Conservation (phyloP, 35 echinoderm and acorn worm genomes). For the Acanthaster planci region DNA sequence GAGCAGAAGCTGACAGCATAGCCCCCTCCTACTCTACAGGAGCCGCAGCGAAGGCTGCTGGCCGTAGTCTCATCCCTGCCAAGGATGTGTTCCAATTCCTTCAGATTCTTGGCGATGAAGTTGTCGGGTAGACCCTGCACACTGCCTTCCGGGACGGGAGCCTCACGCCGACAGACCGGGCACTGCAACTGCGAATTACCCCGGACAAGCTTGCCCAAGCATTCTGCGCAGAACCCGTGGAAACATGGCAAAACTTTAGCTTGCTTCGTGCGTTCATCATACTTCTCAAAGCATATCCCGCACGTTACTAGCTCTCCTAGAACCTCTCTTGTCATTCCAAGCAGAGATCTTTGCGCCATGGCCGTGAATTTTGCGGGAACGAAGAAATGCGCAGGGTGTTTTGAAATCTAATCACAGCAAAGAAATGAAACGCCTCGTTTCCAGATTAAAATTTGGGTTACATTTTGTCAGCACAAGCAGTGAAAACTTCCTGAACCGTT, state of each 20-base stretch:
- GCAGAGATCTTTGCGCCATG: too few species aligned
- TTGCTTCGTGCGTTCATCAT: too few species aligned
- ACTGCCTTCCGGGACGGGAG: neutral
- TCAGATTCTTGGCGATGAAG: neutral
- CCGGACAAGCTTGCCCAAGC: neutral
- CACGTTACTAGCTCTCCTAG: too few species aligned
- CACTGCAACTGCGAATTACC: neutral
- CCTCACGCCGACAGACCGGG: neutral
- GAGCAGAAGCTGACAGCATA: neutral
- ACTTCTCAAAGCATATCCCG: too few species aligned
- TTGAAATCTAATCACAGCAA: too few species aligned
- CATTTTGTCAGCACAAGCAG: too few species aligned
- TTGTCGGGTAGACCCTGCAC: neutral
- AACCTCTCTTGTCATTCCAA: too few species aligned
- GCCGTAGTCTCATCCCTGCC: neutral
- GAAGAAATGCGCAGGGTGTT: too few species aligned
- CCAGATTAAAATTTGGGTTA: too few species aligned
- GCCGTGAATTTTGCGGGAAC: too few species aligned
- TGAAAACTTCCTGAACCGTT: too few species aligned
- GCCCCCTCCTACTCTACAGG: neutral
- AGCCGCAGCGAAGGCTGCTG: neutral
- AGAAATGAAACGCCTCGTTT: too few species aligned
- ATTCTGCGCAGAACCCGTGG: neutral
- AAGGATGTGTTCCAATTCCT: neutral
- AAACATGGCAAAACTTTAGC: neutral